phyloP scores from a whole-genome alignment of 2,113 vertebrate genomes.

The Alouatta palliata region DNA sequence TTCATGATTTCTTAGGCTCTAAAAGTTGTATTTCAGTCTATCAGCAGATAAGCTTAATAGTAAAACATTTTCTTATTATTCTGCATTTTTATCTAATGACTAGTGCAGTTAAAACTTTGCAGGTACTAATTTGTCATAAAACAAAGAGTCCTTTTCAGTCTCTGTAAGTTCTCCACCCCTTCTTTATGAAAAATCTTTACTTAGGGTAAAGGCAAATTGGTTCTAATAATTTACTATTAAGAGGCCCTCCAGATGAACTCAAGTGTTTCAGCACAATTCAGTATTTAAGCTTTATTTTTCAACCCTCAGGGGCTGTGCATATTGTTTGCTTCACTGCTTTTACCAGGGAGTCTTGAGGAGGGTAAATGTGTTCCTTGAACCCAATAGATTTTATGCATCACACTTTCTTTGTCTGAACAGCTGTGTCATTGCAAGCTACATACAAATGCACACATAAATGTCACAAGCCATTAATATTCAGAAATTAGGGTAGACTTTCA shows the following conservation, averaged over 20 bases:
- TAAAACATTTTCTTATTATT: conserved; percentile 22
- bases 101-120: not conserved
- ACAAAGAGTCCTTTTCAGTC: not conserved
- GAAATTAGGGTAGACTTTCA: not conserved
- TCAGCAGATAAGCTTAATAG: not conserved
- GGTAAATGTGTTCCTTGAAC: not conserved
- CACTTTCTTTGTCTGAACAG: not conserved
- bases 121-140: not conserved
- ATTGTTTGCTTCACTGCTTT: not conserved
- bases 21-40: not conserved
- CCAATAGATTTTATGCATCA: not conserved
- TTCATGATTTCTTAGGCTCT: not conserved
- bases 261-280: not conserved
- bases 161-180: not conserved
- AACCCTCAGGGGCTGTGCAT: not conserved
- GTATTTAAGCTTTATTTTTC: conserved; percentile 10
- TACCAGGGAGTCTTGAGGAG: not conserved
- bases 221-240: not conserved
- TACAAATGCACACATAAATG: not conserved
- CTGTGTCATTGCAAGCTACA: not conserved
- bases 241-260: not conserved
- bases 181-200: not conserved
- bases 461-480: not conserved
- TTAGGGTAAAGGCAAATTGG: not conserved
- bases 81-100: not conserved